These are phyloP conservation scores for Drosophila kepulauana DNA, from an alignment of 1,140 invertebrate species.

Conservation along the genomic window DNA sequence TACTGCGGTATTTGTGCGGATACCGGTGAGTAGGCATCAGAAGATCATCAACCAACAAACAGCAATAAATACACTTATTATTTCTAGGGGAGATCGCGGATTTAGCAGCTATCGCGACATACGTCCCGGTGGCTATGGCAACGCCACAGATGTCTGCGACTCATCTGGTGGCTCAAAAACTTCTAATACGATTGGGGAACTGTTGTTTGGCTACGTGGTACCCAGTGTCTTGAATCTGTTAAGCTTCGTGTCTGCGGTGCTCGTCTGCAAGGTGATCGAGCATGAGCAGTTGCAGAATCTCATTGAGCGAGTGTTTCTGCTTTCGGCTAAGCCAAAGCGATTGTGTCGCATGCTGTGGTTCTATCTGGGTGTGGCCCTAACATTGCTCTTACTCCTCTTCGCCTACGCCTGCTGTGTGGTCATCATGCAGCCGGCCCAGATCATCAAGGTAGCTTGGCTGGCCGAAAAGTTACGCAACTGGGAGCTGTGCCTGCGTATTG, in stretches of 20 bases:
- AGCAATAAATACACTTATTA: background rate
- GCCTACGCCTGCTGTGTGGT: constrained; percentile 87
- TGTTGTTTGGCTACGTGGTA: constrained; percentile 91
- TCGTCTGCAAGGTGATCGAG: constrained; percentile 92
- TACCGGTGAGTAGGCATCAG: constrained; percentile 87
- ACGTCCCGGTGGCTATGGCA: constrained; percentile 42
- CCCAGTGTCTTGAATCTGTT: constrained; percentile 91
- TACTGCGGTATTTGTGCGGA: constrained; percentile 91
- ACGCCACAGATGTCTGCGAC: constrained; percentile 50
- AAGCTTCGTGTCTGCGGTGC: constrained; percentile 91
- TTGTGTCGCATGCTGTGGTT: constrained; percentile 90
- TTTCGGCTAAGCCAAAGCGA: constrained; percentile 86
- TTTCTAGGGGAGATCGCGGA: constrained; percentile 89
- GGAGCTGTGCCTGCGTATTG: constrained; percentile 85
- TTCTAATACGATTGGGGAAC: constrained; percentile 87
- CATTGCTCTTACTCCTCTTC: constrained; percentile 89
- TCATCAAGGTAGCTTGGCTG: constrained; percentile 77
- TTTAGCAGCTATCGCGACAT: constrained; percentile 88
- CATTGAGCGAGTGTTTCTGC: constrained; percentile 91
- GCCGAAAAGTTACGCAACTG: constrained; percentile 85
- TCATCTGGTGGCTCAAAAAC: background rate
- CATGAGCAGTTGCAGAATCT: constrained; percentile 95
- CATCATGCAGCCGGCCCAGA: constrained; percentile 88
- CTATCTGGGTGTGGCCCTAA: constrained; percentile 88
- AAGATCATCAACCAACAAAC: background rate